These are phyloP conservation scores for Bagarius yarrelli DNA, from an alignment of 2,113 vertebrate genomes.

Conservation along the genomic window DNA sequence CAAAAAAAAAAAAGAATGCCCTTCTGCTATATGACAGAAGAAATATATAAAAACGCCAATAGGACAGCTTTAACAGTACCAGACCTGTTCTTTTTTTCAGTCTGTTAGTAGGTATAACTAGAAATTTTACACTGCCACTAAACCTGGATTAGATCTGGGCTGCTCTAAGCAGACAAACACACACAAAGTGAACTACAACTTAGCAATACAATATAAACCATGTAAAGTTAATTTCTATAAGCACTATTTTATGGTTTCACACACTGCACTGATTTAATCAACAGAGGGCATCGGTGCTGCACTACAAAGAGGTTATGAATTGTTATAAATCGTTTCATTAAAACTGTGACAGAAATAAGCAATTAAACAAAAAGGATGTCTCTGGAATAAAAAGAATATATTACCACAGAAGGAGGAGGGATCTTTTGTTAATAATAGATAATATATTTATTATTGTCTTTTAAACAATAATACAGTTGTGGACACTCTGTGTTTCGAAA, in stretches of 20 bases:
- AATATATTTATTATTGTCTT: slow-evolving; percentile 24
- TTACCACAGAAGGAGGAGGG: background rate
- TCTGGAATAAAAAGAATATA: background rate
- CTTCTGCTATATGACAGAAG: background rate
- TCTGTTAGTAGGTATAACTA: background rate
- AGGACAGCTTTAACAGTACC: background rate
- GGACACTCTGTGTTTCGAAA: slow-evolving; percentile 13
- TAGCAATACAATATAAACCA: background rate
- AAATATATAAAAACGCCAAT: background rate
- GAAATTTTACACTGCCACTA: background rate
- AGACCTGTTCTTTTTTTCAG: background rate
- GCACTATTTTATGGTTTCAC: background rate
- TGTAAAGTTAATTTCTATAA: background rate
- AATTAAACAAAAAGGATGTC: background rate
- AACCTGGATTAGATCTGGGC: background rate
- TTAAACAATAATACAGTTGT: slow-evolving; percentile 1
- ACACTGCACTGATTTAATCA: slow-evolving; percentile 24
- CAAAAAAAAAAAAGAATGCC: background rate
- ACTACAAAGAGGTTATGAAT: background rate
- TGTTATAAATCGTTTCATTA: background rate
- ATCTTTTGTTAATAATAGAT: background rate
- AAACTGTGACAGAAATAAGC: background rate
- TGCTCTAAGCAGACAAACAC: background rate
- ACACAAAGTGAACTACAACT: background rate
- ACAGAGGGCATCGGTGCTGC: slow-evolving; percentile 39